phyloP scores from a whole-genome alignment of 2,888 invertebrate genomes.

The Parasteatoda lunata region DNA sequence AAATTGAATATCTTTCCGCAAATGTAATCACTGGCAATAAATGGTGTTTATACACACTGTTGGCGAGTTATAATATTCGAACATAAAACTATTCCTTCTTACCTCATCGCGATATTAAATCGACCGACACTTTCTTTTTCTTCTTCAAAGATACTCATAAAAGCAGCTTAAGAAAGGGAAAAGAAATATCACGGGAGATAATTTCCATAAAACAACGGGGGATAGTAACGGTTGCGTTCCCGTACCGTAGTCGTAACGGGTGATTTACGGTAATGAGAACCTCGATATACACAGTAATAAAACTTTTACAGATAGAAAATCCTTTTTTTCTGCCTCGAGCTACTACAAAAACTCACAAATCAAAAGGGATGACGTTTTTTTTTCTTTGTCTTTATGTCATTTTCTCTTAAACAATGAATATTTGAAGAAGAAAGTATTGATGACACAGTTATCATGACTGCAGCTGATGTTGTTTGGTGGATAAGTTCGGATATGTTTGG shows the following conservation, averaged over 20 bases:
- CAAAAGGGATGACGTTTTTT: constrained; percentile 29
- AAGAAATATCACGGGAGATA: constrained; percentile 24
- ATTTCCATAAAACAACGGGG: constrained; percentile 41
- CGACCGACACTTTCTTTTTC: neutral
- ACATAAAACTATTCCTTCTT: neutral
- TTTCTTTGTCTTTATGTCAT: neutral
- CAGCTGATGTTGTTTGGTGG: no score
- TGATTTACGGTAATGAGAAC: constrained; percentile 55
- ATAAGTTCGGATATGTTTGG: no score
- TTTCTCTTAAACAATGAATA: constrained; percentile 35
- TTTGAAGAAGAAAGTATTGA: constrained; percentile 12
- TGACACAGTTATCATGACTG: no score
- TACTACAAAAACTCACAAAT: constrained; percentile 27
- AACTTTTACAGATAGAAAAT: constrained; percentile 25
- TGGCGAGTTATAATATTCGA: neutral
- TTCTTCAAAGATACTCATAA: neutral
- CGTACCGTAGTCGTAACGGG: constrained; percentile 21
- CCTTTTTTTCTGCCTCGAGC: neutral
- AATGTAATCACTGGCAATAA: neutral
- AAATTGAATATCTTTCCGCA: neutral
- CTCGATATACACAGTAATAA: constrained; percentile 44
- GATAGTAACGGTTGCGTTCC: constrained; percentile 29
- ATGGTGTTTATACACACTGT: neutral
- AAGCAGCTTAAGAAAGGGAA: constrained; percentile 6
- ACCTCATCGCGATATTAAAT: neutral